Evolutionary conservation across 2,797 vertebrate species (phyloP).

Genomic region (Trematomus bernacchii): DNA sequence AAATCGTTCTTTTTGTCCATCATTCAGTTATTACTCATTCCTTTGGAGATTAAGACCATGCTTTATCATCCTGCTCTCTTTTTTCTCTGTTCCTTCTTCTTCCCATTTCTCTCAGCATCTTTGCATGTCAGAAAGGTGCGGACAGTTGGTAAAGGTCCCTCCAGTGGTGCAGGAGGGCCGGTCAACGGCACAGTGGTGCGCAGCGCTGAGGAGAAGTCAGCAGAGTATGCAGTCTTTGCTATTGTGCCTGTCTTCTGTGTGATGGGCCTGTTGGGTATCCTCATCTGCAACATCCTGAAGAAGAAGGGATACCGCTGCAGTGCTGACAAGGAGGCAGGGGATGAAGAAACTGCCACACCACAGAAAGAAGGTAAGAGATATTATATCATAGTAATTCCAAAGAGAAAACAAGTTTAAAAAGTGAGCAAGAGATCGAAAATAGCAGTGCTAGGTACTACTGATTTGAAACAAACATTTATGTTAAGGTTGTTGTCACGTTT

Average conservation of each 20-base stretch:
- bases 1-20: neutral
- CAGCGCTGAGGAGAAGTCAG: constrained; percentile 85
- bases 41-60: neutral
- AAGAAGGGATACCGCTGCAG: constrained; percentile 95
- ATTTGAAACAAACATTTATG: constrained; percentile 28
- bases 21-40: neutral
- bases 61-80: neutral
- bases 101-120: constrained; percentile 24
- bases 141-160: constrained; percentile 72
- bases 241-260: constrained; percentile 95
- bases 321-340: constrained; percentile 87
- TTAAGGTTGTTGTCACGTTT: constrained; percentile 30
- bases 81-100: neutral
- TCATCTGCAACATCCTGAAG: constrained; percentile 96
- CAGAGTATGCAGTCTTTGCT: constrained; percentile 92
- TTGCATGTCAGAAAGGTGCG: constrained; percentile 71
- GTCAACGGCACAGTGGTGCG: constrained; percentile 85
- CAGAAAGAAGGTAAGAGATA: constrained; percentile 88
- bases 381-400: neutral
- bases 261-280: constrained; percentile 94
- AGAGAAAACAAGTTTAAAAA: neutral
- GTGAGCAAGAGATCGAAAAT: neutral
- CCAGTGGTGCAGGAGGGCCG: constrained; percentile 40
- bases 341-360: constrained; percentile 79
- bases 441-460: neutral